A percentile compares a stretch with the other conserved stretches of the same genome.
These are phyloP conservation scores for Lasioglossum marginatum DNA, from an alignment of 2,888 invertebrate genomes.

Conservation along the genomic window DNA sequence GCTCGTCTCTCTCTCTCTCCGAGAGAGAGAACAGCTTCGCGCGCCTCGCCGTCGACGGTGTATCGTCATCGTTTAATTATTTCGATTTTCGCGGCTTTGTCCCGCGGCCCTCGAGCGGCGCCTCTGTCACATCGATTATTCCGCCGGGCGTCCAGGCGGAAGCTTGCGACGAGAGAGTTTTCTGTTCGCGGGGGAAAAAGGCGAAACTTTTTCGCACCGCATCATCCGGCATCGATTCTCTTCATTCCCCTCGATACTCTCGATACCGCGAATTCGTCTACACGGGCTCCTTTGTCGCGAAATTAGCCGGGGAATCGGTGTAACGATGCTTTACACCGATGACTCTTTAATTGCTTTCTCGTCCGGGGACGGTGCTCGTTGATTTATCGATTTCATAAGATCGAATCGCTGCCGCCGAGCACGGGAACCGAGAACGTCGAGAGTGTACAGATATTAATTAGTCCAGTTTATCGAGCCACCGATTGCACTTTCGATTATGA, in stretches of 20 bases:
- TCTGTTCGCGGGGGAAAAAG: not conserved
- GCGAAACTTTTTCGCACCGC: slow-evolving; percentile 1
- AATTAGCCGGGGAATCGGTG: not conserved
- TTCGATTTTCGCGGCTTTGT: slow-evolving; percentile 49
- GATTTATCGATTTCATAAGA: slow-evolving; percentile 32
- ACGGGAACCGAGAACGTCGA: not conserved
- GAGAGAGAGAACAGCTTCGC: slow-evolving; percentile 28
- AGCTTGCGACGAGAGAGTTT: slow-evolving; percentile 19
- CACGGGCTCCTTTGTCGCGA: not conserved
- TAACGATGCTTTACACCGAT: slow-evolving; percentile 11
- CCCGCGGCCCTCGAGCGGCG: slow-evolving; percentile 16
- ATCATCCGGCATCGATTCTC: not conserved
- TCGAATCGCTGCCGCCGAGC: slow-evolving; percentile 6
- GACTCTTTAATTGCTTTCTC: slow-evolving; percentile 10
- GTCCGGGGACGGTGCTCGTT: not conserved
- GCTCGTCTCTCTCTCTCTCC: slow-evolving; percentile 52
- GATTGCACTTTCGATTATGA: slow-evolving; percentile 18
- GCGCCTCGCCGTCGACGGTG: slow-evolving; percentile 12
- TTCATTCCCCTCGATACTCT: not conserved
- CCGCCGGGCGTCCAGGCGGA: slow-evolving; percentile 28
- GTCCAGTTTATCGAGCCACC: slow-evolving; percentile 17
- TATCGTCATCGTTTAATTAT: slow-evolving; percentile 60
- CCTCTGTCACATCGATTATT: slow-evolving; percentile 41
- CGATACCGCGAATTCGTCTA: not conserved
- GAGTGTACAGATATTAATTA: slow-evolving; percentile 37